Evolutionary conservation across 2,113 vertebrate genomes (phyloP).

Genomic region (Platycercus adscitus): DNA sequence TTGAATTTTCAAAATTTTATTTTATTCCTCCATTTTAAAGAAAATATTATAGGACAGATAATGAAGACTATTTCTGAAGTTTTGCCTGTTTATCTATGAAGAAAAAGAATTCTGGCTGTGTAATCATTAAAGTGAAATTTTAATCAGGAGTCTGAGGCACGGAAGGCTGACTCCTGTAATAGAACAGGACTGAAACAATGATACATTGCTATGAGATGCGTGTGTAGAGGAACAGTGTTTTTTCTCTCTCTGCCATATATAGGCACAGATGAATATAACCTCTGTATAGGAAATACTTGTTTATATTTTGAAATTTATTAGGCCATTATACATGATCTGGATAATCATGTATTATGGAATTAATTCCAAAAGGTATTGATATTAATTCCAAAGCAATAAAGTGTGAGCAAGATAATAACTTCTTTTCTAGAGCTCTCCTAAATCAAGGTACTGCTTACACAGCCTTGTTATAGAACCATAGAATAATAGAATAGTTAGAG

Average conservation of each 20-base stretch:
- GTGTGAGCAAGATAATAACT: not conserved
- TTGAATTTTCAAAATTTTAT: not conserved
- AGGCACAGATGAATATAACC: not conserved
- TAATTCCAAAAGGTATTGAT: too few relatives aligned
- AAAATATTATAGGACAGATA: not conserved
- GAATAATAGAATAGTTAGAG: not conserved
- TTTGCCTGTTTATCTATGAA: not conserved
- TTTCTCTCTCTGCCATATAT: not conserved
- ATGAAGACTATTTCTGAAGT: not conserved
- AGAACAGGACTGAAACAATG: not conserved
- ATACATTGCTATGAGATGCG: not conserved
- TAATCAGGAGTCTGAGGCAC: not conserved
- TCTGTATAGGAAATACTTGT: not conserved
- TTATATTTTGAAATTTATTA: not conserved
- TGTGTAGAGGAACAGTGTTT: not conserved
- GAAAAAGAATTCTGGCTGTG: not conserved
- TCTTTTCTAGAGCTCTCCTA: not conserved
- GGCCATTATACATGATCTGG: not conserved
- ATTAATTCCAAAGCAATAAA: not conserved
- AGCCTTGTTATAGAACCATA: not conserved
- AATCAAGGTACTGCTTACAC: not conserved
- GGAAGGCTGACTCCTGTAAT: not conserved
- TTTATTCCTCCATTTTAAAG: not conserved
- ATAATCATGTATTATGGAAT: not conserved
- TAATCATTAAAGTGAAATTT: not conserved